Evolutionary conservation across 2,888 invertebrate species (phyloP).

Genomic region (Diploptera punctata): DNA sequence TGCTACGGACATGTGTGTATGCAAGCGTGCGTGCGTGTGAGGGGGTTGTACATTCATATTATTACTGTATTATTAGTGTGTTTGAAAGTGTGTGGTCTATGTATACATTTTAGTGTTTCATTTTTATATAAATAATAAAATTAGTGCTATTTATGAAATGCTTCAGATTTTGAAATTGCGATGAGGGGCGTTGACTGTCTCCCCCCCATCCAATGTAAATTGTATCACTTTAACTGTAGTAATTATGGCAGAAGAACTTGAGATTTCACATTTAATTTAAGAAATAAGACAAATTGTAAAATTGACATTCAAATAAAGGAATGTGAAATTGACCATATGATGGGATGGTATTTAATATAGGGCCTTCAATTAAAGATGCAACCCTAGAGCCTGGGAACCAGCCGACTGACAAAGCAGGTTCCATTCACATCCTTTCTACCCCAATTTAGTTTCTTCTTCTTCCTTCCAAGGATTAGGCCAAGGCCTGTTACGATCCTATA

Average conservation of each 20-base stretch:
- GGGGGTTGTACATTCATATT: background rate
- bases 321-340: background rate
- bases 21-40: background rate
- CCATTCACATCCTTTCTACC: too few relatives aligned
- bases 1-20: background rate
- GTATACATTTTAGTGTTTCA: conserved; percentile 17
- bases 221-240: conserved; percentile 15
- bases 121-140: conserved; percentile 3
- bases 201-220: background rate
- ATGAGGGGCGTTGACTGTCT: background rate
- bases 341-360: background rate
- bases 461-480: too few relatives aligned
- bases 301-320: background rate
- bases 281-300: background rate
- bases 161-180: conserved; percentile 40
- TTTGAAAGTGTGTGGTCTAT: conserved; percentile 16
- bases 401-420: too few relatives aligned
- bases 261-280: conserved; percentile 5
- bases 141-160: conserved; percentile 32
- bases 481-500: too few relatives aligned
- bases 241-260: conserved; percentile 5
- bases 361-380: too few relatives aligned
- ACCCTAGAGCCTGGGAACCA: too few relatives aligned
- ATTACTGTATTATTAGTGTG: conserved; percentile 23
- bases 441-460: too few relatives aligned